Evolutionary conservation across 2,888 invertebrate species (phyloP), one percentile per base, ranked within the genome.

Genomic region (Diplazon laetatorius): DNA sequence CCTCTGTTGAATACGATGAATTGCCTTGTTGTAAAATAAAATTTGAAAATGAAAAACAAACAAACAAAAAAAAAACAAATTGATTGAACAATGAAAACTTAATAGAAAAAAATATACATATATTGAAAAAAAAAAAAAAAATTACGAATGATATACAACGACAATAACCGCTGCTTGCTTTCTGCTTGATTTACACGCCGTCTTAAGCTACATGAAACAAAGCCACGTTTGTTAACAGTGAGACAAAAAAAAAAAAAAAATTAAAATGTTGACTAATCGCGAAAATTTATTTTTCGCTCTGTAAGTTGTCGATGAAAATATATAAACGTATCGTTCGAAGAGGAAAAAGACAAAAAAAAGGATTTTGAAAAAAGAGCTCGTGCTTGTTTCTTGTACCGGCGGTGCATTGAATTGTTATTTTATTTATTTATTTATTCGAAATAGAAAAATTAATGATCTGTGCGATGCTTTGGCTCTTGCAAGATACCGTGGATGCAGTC

Each of bases 1-100:
- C 87, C 84, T 89, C 85, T 90, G 89, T 90, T 88, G 86, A 88
- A 87, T 85, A 86, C 85, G 82, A 87, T 87, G 85, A 88, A 86
- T 88, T 89, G 88, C 85, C 88, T 89, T 88, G 86, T 89, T 90
- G 87, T 89, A 87, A 87, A 89, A 89, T 89, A 88, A 90, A 89
- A 85, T 83, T 87, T 85, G 85, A 89, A 86, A 82, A 78, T 37
- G 35, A 69, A 39, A 39, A 55, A 48, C 46, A 18, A 35, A 37
- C 42, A 88, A 83, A 82, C n/a, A n/a, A n/a, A n/a, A n/a, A n/a
- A 30, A 2, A 30, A 30, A 30, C 6, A 30, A 30, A 6, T 30
- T 30, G 30, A 30, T 30, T 30, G 30, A 30, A 30, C 30, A 30
- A 30, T 5, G 6, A 5, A 6, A 30, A 30, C 30, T 2, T 5